phyloP scores from a whole-genome alignment of 2,888 invertebrate genomes.

The Crematogaster levior region DNA sequence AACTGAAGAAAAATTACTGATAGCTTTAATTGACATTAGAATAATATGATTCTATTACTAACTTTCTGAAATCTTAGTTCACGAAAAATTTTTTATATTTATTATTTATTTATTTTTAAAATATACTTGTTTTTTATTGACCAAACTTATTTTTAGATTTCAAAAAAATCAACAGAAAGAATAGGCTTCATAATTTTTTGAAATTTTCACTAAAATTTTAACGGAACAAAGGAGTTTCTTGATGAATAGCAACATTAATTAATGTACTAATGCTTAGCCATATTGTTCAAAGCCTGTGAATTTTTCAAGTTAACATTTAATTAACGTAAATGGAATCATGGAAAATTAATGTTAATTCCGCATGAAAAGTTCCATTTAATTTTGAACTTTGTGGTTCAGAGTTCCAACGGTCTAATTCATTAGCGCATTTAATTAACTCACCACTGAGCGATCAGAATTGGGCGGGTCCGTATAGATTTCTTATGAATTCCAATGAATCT shows the following conservation, averaged over 20 bases:
- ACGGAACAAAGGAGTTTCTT: not conserved
- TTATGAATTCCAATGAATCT: not conserved
- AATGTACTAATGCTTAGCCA: not conserved
- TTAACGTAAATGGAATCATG: constrained; percentile 11
- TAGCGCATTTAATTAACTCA: constrained; percentile 65
- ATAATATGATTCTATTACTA: not conserved
- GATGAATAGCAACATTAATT: not conserved
- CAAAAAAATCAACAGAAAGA: not conserved
- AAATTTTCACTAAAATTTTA: not conserved
- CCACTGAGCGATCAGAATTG: constrained; percentile 40
- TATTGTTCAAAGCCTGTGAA: not conserved
- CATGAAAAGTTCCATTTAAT: constrained; percentile 50
- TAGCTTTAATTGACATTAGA: not conserved
- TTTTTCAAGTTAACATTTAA: constrained; percentile 21
- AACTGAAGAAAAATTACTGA: not conserved
- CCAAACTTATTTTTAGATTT: not conserved
- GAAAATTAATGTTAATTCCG: constrained; percentile 19
- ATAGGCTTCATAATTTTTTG: too few relatives aligned
- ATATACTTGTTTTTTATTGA: not conserved
- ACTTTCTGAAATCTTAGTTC: not conserved
- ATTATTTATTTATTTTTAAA: not conserved
- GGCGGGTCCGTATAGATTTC: constrained; percentile 5
- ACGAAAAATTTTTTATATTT: not conserved
- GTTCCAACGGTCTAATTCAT: constrained; percentile 66
- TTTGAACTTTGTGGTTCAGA: constrained; percentile 48